These are phyloP conservation scores for Stegastes partitus DNA, from an alignment of 2,113 vertebrate species.

Conservation along the genomic window DNA sequence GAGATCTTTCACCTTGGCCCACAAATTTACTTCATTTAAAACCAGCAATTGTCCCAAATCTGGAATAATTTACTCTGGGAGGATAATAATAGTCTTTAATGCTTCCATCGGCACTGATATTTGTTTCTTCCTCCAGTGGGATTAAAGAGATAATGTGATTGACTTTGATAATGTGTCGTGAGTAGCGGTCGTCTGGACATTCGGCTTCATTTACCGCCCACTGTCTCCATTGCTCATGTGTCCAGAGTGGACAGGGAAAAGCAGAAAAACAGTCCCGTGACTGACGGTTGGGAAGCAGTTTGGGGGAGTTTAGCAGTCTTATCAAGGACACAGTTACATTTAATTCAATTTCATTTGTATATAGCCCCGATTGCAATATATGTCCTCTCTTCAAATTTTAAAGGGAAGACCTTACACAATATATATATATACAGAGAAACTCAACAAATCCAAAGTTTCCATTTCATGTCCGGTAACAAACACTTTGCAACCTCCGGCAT, in stretches of 20 bases:
- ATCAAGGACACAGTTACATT: background rate
- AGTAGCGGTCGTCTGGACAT: background rate
- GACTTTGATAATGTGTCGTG: conserved; percentile 15
- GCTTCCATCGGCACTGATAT: conserved; percentile 21
- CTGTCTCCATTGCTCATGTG: background rate
- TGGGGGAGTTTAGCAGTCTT: background rate
- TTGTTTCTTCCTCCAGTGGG: conserved; percentile 23
- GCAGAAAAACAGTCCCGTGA: background rate
- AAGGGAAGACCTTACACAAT: too few relatives aligned
- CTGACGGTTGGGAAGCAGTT: background rate
- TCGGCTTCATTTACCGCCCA: conserved; percentile 19
- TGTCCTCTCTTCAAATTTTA: too few relatives aligned
- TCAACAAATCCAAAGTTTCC: too few relatives aligned
- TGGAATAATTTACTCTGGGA: conserved; percentile 35
- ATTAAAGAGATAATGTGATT: conserved; percentile 37
- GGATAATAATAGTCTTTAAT: conserved; percentile 31
- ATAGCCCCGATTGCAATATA: too few relatives aligned
- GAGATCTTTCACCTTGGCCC: conserved; percentile 81
- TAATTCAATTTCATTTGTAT: too few relatives aligned
- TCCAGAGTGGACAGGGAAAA: background rate
- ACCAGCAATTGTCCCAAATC: conserved; percentile 51
- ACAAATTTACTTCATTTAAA: conserved; percentile 70
- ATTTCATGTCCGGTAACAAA: too few relatives aligned
- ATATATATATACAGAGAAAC: too few relatives aligned
- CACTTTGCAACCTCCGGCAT: too few relatives aligned